Evolutionary conservation across 2,797 vertebrate genomes (phyloP).

Genomic region (Hyperoplus lanceolatus): DNA sequence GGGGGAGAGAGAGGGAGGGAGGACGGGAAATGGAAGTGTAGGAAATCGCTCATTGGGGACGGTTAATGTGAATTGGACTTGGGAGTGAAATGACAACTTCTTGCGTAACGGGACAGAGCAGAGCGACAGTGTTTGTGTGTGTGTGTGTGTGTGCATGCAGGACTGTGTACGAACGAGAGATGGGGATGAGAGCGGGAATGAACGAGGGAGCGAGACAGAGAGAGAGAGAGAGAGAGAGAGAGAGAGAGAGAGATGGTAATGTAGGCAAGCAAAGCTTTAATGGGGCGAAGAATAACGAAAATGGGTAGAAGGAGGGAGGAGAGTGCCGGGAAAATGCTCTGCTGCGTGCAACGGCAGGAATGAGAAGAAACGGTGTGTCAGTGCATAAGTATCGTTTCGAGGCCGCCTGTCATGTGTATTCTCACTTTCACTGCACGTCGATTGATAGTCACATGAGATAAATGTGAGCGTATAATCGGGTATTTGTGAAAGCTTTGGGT

Average conservation of each 20-base stretch:
- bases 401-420: conserved; percentile 29
- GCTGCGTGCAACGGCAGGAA: conserved; percentile 49
- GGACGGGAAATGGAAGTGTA: conserved; percentile 69
- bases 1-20: conserved; percentile 14
- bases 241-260: conserved; percentile 60
- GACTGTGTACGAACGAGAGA: conserved; percentile 47
- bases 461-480: conserved; percentile 11
- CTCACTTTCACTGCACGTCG: conserved; percentile 6
- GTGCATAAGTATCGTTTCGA: conserved; percentile 31
- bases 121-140: conserved; percentile 34
- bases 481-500: neutral
- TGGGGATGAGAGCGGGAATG: conserved; percentile 30
- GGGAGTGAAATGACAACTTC: conserved; percentile 80
- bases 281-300: conserved; percentile 79
- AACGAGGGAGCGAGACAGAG: conserved; percentile 17
- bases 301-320: conserved; percentile 53
- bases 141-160: conserved; percentile 40
- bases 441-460: conserved; percentile 40
- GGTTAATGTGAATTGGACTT: conserved; percentile 79
- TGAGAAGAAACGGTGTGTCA: conserved; percentile 38
- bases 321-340: conserved; percentile 45
- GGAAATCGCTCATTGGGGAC: conserved; percentile 81
- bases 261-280: conserved; percentile 76
- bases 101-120: conserved; percentile 72
- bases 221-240: conserved; percentile 29